These are phyloP conservation scores for Himalopsyche phryganea DNA, from an alignment of 1,140 invertebrate genomes.

Conservation along the genomic window DNA sequence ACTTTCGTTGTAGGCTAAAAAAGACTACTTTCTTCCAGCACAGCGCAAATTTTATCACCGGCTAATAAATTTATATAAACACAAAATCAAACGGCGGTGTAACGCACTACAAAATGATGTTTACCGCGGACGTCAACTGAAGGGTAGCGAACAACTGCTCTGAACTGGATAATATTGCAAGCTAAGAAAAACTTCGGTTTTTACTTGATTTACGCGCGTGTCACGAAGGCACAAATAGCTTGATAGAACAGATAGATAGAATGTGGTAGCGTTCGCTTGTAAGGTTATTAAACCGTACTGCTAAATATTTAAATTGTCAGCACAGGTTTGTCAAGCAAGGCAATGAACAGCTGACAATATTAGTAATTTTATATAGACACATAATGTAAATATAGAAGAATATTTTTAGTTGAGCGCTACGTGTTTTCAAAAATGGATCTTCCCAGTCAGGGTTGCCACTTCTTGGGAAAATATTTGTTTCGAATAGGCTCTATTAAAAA, in stretches of 20 bases:
- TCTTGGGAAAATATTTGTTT: background rate
- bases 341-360: background rate
- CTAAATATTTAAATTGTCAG: background rate
- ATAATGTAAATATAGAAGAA: background rate
- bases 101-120: too few species aligned
- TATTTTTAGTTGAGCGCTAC: background rate
- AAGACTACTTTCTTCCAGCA: too few species aligned
- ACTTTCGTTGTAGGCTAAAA: conserved; percentile 4
- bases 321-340: background rate
- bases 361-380: too few species aligned
- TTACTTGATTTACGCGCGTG: background rate
- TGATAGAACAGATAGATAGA: too few species aligned
- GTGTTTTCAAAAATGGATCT: background rate
- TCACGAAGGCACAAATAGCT: background rate
- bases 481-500: too few species aligned
- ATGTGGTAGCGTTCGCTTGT: too few species aligned
- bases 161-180: conserved; percentile 3
- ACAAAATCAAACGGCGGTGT: too few species aligned
- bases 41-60: too few species aligned
- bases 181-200: background rate
- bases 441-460: background rate
- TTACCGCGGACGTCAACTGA: background rate
- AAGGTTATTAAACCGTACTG: too few species aligned
- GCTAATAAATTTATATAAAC: too few species aligned
- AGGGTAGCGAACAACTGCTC: background rate